These are phyloP conservation scores for Gryllus bimaculatus DNA, from an alignment of 1,140 invertebrate genomes.

Conservation along the genomic window DNA sequence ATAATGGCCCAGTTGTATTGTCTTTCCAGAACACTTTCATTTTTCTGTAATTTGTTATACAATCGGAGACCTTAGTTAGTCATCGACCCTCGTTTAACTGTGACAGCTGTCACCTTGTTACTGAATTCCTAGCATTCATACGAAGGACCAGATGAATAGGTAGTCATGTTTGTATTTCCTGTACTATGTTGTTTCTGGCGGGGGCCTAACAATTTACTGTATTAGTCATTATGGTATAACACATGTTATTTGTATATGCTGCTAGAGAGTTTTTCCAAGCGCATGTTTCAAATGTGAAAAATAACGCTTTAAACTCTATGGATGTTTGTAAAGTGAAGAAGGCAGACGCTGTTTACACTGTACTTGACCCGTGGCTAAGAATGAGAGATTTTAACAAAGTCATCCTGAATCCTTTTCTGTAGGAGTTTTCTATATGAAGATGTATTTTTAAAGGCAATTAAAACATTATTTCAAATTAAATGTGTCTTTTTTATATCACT, in stretches of 20 bases:
- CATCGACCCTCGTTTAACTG: background rate
- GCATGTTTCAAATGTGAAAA: background rate
- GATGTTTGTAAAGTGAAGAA: background rate
- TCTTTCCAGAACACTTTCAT: too few species aligned
- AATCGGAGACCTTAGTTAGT: too few species aligned
- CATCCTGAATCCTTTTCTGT: constrained; percentile 1
- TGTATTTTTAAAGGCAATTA: constrained; percentile 6
- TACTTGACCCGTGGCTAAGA: background rate
- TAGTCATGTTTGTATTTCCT: background rate
- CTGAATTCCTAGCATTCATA: background rate
- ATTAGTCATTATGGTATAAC: background rate
- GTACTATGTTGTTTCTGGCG: background rate
- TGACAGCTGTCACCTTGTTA: background rate
- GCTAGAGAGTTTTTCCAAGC: background rate
- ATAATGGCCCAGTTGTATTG: too few species aligned
- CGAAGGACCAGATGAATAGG: background rate
- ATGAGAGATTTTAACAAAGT: background rate
- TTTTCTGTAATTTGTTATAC: too few species aligned
- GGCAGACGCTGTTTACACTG: background rate
- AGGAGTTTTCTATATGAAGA: constrained; percentile 1
- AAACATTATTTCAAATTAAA: background rate
- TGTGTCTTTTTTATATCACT: background rate
- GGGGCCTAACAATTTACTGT: background rate
- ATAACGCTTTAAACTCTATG: constrained; percentile 5
- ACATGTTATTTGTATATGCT: constrained; percentile 1